phyloP scores from a whole-genome alignment of 2,113 vertebrate genomes.

The Corythoichthys intestinalis region DNA sequence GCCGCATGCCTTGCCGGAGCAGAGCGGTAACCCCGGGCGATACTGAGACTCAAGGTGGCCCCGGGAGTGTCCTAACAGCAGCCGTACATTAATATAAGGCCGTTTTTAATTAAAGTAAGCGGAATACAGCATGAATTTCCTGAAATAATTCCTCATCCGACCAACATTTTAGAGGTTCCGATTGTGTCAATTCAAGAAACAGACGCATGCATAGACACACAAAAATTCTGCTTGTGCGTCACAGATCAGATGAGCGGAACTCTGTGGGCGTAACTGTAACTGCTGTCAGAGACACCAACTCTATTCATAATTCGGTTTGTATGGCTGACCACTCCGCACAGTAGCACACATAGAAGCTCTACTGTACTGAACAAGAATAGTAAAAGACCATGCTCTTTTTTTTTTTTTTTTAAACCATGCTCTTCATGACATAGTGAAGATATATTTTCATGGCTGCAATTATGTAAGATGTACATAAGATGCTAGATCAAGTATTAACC shows the following conservation, averaged over 20 bases:
- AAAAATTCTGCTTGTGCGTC: constrained; percentile 62
- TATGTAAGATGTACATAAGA: too few species aligned
- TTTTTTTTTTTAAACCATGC: too few species aligned
- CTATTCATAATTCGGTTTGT: constrained; percentile 70
- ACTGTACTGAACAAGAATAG: constrained; percentile 6
- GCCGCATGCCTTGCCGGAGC: constrained; percentile 64
- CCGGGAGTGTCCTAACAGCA: constrained; percentile 43
- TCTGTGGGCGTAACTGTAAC: constrained; percentile 64
- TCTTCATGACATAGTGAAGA: too few species aligned
- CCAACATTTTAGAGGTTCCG: constrained; percentile 44
- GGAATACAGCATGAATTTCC: constrained; percentile 43
- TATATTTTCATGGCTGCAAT: too few species aligned
- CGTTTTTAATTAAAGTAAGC: constrained; percentile 16
- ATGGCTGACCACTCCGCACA: constrained; percentile 65
- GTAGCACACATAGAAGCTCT: constrained; percentile 33
- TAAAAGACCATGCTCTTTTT: too few species aligned
- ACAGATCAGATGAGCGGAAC: constrained; percentile 61
- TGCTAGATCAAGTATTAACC: too few species aligned
- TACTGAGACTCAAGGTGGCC: constrained; percentile 35
- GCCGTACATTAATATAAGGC: constrained; percentile 21
- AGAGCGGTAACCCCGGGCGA: constrained; percentile 64
- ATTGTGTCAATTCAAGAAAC: constrained; percentile 45
- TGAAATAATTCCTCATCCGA: constrained; percentile 55
- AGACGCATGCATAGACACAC: constrained; percentile 33
- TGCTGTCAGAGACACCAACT: constrained; percentile 64